These are phyloP conservation scores for Pogonognathellus flavescens DNA, from an alignment of 1,140 invertebrate species.

Conservation along the genomic window DNA sequence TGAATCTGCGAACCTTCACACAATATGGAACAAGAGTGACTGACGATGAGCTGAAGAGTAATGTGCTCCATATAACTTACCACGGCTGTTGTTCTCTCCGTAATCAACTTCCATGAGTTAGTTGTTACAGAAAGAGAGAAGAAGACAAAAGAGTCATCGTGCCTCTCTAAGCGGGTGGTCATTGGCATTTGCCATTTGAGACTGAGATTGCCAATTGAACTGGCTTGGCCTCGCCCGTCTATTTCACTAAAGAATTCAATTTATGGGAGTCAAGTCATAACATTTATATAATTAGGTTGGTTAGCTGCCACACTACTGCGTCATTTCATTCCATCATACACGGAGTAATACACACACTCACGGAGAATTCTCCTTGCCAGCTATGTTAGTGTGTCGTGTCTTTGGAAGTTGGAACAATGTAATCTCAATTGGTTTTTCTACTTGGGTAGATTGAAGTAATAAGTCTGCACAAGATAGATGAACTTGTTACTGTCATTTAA, in stretches of 20 bases:
- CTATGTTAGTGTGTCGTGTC: not conserved
- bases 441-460: conserved; percentile 19
- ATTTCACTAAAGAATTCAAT: conserved; percentile 49
- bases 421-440: conserved; percentile 11
- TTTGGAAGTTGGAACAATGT: not conserved
- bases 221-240: conserved; percentile 43
- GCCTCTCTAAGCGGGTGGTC: conserved; percentile 14
- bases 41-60: no score
- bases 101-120: no score
- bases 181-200: conserved; percentile 43
- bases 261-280: conserved; percentile 47
- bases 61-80: no score
- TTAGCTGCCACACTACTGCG: conserved; percentile 29
- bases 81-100: no score
- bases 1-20: no score
- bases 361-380: no score
- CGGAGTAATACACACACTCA: not conserved
- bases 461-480: conserved; percentile 23
- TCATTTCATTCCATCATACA: not conserved
- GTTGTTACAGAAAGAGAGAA: not conserved
- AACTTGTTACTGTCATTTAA: conserved; percentile 49
- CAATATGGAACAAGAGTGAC: no score
- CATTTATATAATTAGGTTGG: conserved; percentile 47
- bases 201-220: conserved; percentile 44
- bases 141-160: not conserved